These are phyloP conservation scores for Shinisaurus crocodilurus DNA, from an alignment of 2,113 vertebrate species.

Conservation along the genomic window DNA sequence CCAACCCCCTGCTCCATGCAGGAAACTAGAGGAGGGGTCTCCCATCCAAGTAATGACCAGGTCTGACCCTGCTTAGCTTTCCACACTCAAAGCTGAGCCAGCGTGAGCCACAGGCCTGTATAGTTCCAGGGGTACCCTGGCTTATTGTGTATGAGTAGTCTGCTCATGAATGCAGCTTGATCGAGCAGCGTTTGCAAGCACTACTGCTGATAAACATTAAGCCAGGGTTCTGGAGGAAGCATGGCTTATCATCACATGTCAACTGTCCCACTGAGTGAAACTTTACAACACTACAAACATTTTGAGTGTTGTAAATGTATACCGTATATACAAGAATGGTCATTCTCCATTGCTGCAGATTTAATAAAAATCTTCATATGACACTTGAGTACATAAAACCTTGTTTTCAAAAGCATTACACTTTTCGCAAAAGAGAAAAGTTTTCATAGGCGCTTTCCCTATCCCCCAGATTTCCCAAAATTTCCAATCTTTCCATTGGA, in stretches of 20 bases:
- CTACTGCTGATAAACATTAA: not conserved
- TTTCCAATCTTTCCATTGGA: not conserved
- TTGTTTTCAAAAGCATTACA: not conserved
- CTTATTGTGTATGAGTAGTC: too few relatives aligned
- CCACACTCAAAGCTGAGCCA: too few relatives aligned
- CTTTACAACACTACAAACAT: not conserved
- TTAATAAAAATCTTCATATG: not conserved
- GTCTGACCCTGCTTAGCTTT: too few relatives aligned
- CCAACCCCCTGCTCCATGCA: too few relatives aligned
- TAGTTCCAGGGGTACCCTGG: too few relatives aligned
- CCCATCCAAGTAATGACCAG: too few relatives aligned
- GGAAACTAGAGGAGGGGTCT: too few relatives aligned
- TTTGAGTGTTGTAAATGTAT: not conserved
- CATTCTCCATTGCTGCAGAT: not conserved
- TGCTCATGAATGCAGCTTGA: too few relatives aligned
- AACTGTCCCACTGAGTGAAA: not conserved
- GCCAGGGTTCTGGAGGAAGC: too few relatives aligned
- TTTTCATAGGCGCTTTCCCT: not conserved
- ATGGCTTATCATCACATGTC: too few relatives aligned
- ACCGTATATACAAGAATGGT: not conserved
- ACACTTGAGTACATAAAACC: not conserved
- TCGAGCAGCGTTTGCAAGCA: not conserved
- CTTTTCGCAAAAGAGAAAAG: not conserved
- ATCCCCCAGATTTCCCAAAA: not conserved
- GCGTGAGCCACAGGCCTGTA: too few relatives aligned